Conservation (phyloP, 2,888 invertebrate genomes). For the Amorpha juglandis region DNA sequence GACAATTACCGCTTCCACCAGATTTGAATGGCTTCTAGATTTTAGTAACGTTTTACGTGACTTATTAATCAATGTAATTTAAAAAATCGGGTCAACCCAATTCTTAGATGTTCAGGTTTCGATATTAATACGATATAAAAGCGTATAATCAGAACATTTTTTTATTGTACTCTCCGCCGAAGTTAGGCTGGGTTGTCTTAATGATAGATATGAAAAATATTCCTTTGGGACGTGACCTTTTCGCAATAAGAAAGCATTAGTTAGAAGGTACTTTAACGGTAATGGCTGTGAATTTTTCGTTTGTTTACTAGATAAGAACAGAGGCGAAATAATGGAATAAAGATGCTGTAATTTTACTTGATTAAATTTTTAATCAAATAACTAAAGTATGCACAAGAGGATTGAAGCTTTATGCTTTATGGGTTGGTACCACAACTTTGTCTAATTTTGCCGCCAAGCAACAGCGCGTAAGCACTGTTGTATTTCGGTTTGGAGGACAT, state of each 20-base stretch:
- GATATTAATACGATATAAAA: too few relatives aligned
- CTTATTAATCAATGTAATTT: too few relatives aligned
- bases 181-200: too few relatives aligned
- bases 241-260: conserved; percentile 7
- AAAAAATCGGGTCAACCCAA: too few relatives aligned
- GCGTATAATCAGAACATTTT: background rate
- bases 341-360: background rate
- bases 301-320: background rate
- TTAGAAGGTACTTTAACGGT: background rate
- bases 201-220: background rate
- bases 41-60: too few relatives aligned
- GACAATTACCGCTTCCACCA: too few relatives aligned
- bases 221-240: conserved; percentile 10
- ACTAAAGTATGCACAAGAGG: background rate
- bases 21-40: too few relatives aligned
- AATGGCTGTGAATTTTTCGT: background rate
- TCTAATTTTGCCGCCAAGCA: too few relatives aligned
- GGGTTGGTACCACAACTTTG: too few relatives aligned
- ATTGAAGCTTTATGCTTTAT: background rate
- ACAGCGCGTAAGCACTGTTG: too few relatives aligned
- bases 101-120: too few relatives aligned
- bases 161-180: background rate
- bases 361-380: background rate
- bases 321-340: background rate
- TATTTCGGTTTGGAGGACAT: too few relatives aligned